These are phyloP conservation scores for Cheilosia vulpina DNA, from an alignment of 2,888 invertebrate genomes.

Conservation along the genomic window DNA sequence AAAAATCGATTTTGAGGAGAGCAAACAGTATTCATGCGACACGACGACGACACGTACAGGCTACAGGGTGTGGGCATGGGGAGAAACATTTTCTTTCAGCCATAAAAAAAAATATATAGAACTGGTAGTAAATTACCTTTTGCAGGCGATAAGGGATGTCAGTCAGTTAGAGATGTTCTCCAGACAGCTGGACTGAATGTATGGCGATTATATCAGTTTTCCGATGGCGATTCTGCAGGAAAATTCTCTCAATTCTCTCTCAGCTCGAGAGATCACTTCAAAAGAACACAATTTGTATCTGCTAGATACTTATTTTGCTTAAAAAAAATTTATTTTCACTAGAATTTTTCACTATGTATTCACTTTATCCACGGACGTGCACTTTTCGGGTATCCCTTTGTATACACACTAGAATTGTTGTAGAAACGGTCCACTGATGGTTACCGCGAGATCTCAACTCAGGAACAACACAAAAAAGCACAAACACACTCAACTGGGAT, in stretches of 20 bases:
- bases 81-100: not conserved
- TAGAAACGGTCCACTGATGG: conserved; percentile 41
- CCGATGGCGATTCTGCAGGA: conserved; percentile 7
- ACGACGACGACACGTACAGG: not conserved
- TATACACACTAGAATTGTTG: conserved; percentile 26
- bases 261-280: conserved; percentile 35
- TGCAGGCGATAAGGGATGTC: conserved; percentile 52
- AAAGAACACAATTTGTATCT: conserved; percentile 59
- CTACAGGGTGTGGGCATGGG: not conserved
- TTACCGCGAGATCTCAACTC: conserved; percentile 35
- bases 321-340: conserved; percentile 30
- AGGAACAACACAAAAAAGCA: conserved; percentile 1
- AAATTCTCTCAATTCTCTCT: conserved; percentile 9
- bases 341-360: conserved; percentile 32
- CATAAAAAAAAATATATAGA: conserved; percentile 1
- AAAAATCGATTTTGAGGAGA: conserved; percentile 62
- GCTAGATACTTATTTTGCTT: conserved; percentile 49
- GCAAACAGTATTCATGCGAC: not conserved
- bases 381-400: conserved; percentile 48
- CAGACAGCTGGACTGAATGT: conserved; percentile 53
- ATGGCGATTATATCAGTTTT: conserved; percentile 12
- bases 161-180: conserved; percentile 61
- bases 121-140: conserved; percentile 62
- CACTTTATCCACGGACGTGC: conserved; percentile 38
- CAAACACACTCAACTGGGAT: conserved; percentile 12